Base-by-base conservation (phyloP, 2,888 invertebrate genomes). In the Norana najaformis region DNA sequence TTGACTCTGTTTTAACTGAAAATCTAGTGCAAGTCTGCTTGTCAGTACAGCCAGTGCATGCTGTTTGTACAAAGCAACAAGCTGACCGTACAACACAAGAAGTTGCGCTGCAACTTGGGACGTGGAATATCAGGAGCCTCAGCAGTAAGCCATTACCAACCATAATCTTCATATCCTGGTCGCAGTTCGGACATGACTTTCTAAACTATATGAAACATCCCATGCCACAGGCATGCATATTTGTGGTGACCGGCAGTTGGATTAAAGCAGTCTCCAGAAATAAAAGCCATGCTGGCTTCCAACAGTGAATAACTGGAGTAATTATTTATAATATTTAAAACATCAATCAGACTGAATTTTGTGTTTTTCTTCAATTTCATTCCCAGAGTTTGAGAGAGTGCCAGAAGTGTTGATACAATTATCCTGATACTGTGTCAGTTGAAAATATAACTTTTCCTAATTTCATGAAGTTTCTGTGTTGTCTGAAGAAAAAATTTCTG, bases 391-490 rank as follows among this genome's bases (percentile, higher is more conserved):
- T 69, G 47, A 47, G 47, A 47, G 47, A 47, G 20, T 47, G 20
- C 23, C 47, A 23, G 47, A 47, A 47, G 20, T 47, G 69, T n/a
- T 69, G 69, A 2, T 69, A n/a, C 69, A 69, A 30, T 69, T 69
- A 69, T 69, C 69, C 69, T 69, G 30, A n/a, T 69, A n/a, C 11
- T 69, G 11, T 69, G 30, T 69, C 69, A n/a, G 69, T 69, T 69
- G 69, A 69, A 69, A 69, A 69, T 69, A 69, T 69, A n/a, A n/a
- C n/a, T 69, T 69, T 30, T 69, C 69, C 30, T n/a, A 69, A n/a
- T 69, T n/a, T 69, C n/a, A 69, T n/a, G 69, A 69, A 69, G 69
- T 69, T 69, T 69, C 69, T 69, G 69, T 69, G 69, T 69, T 69
- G 30, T n/a, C 16, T 69, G 6, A 20, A 23, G 4, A 47, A 69